A percentile compares a stretch with the other conserved stretches of the same genome.
phyloP scores from a whole-genome alignment of 2,797 vertebrate genomes.

The Anniella stebbinsi region DNA sequence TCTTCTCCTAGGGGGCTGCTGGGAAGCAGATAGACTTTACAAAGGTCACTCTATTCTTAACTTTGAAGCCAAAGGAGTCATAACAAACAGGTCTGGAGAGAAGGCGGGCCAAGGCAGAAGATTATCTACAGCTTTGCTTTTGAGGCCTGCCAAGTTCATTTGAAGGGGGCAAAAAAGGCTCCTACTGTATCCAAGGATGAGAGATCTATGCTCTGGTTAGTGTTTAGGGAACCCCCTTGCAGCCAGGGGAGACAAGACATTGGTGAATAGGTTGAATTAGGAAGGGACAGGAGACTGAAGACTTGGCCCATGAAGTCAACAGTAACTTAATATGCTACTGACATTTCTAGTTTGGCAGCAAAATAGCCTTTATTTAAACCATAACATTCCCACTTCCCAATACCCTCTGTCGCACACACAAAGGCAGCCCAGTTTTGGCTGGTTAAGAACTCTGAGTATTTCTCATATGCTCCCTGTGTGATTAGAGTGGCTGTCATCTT shows the following conservation, averaged over 20 bases:
- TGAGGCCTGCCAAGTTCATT: conserved; percentile 35
- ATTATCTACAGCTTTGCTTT: background rate
- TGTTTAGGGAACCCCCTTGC: conserved; percentile 45
- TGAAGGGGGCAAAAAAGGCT: conserved; percentile 35
- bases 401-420: conserved; percentile 41
- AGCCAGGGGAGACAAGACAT: conserved; percentile 12
- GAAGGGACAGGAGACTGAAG: background rate
- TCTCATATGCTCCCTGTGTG: background rate
- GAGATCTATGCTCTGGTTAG: background rate
- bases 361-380: conserved; percentile 68
- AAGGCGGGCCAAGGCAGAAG: background rate
- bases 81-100: conserved; percentile 41
- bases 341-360: conserved; percentile 72
- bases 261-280: background rate
- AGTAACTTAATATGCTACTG: conserved; percentile 65
- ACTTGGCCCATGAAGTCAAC: conserved; percentile 55
- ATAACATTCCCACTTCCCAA: conserved; percentile 59
- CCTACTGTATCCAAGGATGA: background rate
- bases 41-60: conserved; percentile 52
- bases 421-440: conserved; percentile 55
- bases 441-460: conserved; percentile 70
- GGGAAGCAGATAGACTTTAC: background rate
- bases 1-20: background rate
- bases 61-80: conserved; percentile 55
- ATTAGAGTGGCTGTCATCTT: background rate